Percentiles rank a stretch among this genome's conserved stretches.
phyloP scores from a whole-genome alignment of 2,888 invertebrate genomes.

The Conops quadrifasciatus region DNA sequence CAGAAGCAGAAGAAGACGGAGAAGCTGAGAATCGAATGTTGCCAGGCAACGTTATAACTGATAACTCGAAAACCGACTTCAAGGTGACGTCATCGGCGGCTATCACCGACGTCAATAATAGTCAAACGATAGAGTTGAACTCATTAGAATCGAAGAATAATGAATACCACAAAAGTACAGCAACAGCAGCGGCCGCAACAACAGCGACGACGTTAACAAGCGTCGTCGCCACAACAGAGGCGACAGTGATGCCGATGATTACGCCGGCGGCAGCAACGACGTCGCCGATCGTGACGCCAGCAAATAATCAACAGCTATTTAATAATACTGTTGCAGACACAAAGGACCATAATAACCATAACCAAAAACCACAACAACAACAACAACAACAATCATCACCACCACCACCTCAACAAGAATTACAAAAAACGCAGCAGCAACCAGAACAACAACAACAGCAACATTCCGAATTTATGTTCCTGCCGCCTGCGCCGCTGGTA shows the following conservation, averaged over 20 bases:
- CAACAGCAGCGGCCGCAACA: constrained; percentile 40
- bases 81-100: constrained; percentile 10
- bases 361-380: constrained; percentile 38
- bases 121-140: not conserved
- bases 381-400: constrained; percentile 19
- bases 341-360: constrained; percentile 28
- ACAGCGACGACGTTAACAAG: constrained; percentile 27
- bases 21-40: not conserved
- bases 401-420: constrained; percentile 43
- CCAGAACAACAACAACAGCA: constrained; percentile 40
- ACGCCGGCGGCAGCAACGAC: not conserved
- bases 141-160: constrained; percentile 53
- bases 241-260: constrained; percentile 33
- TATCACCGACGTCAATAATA: not conserved
- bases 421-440: constrained; percentile 37
- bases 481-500: constrained; percentile 47
- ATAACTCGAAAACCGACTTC: constrained; percentile 3
- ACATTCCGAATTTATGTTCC: constrained; percentile 54
- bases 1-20: constrained; percentile 12
- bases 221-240: constrained; percentile 3
- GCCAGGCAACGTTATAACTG: constrained; percentile 15
- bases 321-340: constrained; percentile 1
- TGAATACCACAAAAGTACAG: constrained; percentile 47
- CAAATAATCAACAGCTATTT: not conserved
- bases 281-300: too few species aligned